phyloP scores from a whole-genome alignment of 2,797 vertebrate genomes.

The Zonotrichia albicollis region DNA sequence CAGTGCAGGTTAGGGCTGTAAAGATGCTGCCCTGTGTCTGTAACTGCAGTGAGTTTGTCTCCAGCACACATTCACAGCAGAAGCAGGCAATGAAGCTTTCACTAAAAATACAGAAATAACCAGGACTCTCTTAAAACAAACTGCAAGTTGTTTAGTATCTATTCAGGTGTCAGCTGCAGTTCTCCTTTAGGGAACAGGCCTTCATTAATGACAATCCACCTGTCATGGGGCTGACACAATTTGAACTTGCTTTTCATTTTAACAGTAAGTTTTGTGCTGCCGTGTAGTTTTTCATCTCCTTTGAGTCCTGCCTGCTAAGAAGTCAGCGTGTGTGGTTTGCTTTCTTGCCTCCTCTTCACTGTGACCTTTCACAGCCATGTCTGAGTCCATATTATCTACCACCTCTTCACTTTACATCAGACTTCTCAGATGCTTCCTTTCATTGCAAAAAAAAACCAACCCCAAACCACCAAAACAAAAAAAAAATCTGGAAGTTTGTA shows the following conservation, averaged over 20 bases:
- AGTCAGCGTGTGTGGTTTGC: not conserved
- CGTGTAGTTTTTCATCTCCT: not conserved
- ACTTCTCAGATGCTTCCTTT: not conserved
- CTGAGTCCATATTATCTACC: not conserved
- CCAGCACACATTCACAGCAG: not conserved
- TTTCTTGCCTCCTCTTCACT: constrained; percentile 14
- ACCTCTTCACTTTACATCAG: constrained; percentile 10
- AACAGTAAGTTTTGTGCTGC: not conserved
- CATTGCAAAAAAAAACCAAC: not conserved
- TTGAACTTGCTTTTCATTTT: not conserved
- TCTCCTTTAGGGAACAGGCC: not conserved
- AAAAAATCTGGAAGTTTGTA: not conserved
- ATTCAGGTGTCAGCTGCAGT: not conserved
- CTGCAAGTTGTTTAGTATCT: not conserved
- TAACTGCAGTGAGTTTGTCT: not conserved
- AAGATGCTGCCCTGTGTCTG: not conserved
- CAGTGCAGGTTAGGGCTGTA: not conserved
- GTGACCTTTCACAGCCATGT: not conserved
- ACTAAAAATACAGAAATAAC: not conserved
- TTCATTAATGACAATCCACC: not conserved
- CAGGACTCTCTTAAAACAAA: not conserved
- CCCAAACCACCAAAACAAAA: not conserved
- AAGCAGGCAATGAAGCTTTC: not conserved
- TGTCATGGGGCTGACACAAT: not conserved
- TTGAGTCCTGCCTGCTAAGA: not conserved